Conservation (phyloP, 64 coral and sea anemone species). For the Actinia tenebrosa region DNA sequence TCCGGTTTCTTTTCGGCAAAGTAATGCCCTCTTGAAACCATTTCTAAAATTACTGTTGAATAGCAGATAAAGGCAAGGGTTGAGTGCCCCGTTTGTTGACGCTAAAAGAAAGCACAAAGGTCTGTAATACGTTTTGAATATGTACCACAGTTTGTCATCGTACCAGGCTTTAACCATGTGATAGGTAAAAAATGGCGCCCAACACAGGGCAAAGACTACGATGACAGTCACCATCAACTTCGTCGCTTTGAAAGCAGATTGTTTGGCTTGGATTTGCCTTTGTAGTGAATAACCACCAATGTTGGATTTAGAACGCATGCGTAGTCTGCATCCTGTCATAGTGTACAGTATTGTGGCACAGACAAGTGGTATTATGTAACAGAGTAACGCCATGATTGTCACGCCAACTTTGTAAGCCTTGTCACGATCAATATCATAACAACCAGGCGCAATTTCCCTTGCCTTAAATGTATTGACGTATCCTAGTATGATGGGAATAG, state of each 20-base stretch:
- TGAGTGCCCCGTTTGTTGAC: conserved; percentile 38
- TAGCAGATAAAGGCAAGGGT: conserved; percentile 45
- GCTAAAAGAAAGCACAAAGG: conserved; percentile 34
- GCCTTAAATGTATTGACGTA: neutral
- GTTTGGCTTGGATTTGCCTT: conserved; percentile 3
- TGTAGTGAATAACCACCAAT: neutral
- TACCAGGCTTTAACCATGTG: conserved; percentile 30
- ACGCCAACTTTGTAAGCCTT: neutral
- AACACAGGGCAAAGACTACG: conserved; percentile 47
- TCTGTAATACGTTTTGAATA: conserved; percentile 12
- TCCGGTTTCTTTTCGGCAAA: neutral
- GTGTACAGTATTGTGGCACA: conserved; percentile 29
- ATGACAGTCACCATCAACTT: conserved; percentile 45
- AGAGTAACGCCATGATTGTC: conserved; percentile 15
- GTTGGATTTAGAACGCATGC: conserved; percentile 13
- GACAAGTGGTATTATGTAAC: conserved; percentile 34
- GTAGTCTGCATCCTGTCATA: conserved; percentile 31
- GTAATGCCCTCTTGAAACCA: neutral
- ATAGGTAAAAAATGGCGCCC: conserved; percentile 49
- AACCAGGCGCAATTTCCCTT: neutral
- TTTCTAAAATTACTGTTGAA: conserved; percentile 43
- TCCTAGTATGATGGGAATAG: conserved; percentile 24
- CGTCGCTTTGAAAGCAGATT: conserved; percentile 26
- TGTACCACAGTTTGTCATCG: neutral
- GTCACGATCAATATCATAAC: conserved; percentile 23